Percentiles rank a stretch among this genome's conserved stretches.
Evolutionary conservation across 2,113 vertebrate genomes (phyloP).

Genomic region (Struthio camelus): DNA sequence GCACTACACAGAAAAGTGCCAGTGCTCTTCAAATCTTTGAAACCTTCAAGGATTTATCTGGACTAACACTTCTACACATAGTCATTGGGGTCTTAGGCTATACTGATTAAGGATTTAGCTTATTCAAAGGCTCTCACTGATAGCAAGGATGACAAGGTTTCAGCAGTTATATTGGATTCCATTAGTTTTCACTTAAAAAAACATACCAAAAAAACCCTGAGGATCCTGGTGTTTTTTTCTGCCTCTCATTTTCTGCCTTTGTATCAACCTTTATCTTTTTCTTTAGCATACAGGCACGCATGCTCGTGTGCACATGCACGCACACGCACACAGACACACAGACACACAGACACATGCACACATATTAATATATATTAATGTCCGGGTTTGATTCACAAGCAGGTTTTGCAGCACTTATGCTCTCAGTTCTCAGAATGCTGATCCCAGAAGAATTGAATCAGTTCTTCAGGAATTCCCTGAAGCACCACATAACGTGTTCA

Average conservation of each 20-base stretch:
- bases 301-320: too few species aligned
- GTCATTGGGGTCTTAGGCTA: slow-evolving; percentile 82
- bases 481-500: slow-evolving; percentile 25
- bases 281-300: too few species aligned
- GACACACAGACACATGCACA: background rate
- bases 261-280: slow-evolving; percentile 11
- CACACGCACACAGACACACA: background rate
- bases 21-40: slow-evolving; percentile 89
- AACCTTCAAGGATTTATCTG: slow-evolving; percentile 91
- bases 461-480: slow-evolving; percentile 59
- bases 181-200: slow-evolving; percentile 69
- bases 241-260: background rate
- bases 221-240: background rate
- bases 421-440: slow-evolving; percentile 49
- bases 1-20: slow-evolving; percentile 80
- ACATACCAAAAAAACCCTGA: background rate
- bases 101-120: slow-evolving; percentile 86
- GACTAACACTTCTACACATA: slow-evolving; percentile 86
- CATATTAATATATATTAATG: slow-evolving; percentile 8
- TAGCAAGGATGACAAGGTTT: slow-evolving; percentile 78
- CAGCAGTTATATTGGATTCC: slow-evolving; percentile 78
- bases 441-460: slow-evolving; percentile 55
- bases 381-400: slow-evolving; percentile 58
- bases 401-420: slow-evolving; percentile 32
- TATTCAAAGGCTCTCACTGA: slow-evolving; percentile 82